A percentile compares a stretch with the other conserved stretches of the same genome.
These are phyloP conservation scores for Anser brachyrhynchus DNA, from an alignment of 2,113 vertebrate genomes.

Conservation along the genomic window DNA sequence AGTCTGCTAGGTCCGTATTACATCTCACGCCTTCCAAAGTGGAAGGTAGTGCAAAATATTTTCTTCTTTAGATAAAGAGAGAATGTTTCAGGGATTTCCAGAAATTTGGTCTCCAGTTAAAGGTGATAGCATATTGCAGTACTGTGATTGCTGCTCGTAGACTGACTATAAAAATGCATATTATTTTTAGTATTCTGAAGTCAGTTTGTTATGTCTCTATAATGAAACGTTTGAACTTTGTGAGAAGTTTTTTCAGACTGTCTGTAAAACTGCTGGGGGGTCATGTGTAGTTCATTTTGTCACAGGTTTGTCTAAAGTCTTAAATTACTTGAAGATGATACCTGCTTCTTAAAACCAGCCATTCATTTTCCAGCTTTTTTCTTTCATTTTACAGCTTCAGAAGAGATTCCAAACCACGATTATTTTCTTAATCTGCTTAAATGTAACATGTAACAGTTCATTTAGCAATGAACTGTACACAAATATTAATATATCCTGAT, in stretches of 20 bases:
- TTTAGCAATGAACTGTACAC: not conserved
- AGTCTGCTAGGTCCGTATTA: not conserved
- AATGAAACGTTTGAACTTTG: slow-evolving; percentile 23
- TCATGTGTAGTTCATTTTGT: slow-evolving; percentile 28
- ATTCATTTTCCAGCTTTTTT: slow-evolving; percentile 7
- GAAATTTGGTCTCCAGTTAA: not conserved
- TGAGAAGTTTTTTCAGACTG: slow-evolving; percentile 23
- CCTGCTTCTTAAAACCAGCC: slow-evolving; percentile 46
- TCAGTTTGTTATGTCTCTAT: slow-evolving; percentile 9
- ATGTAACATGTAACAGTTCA: not conserved
- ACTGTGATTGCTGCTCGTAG: not conserved
- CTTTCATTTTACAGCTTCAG: slow-evolving; percentile 50
- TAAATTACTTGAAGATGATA: slow-evolving; percentile 34
- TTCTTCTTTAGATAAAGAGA: not conserved
- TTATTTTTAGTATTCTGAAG: not conserved
- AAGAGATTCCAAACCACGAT: slow-evolving; percentile 61
- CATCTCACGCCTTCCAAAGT: not conserved
- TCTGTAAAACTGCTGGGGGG: slow-evolving; percentile 36
- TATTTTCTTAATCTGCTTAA: slow-evolving; percentile 30
- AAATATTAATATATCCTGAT: not conserved
- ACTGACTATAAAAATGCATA: not conserved
- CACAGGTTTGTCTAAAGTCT: slow-evolving; percentile 16
- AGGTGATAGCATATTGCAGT: not conserved
- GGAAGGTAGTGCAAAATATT: not conserved
- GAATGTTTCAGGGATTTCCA: not conserved